These are phyloP conservation scores for Polyploca ridens DNA, from an alignment of 2,888 invertebrate species.

Conservation along the genomic window DNA sequence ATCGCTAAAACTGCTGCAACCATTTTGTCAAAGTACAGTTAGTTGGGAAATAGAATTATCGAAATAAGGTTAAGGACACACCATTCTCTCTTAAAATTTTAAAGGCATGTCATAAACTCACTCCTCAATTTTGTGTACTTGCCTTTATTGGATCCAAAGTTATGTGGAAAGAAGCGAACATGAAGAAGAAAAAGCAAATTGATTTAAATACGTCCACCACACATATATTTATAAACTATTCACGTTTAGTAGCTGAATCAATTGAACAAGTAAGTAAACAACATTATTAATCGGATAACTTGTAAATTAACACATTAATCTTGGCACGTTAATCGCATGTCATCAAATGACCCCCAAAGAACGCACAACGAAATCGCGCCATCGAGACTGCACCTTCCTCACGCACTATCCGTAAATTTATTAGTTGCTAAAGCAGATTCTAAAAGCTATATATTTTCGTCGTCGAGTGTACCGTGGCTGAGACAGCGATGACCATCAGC, in stretches of 20 bases:
- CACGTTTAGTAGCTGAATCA: neutral
- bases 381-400: slow-evolving; percentile 1
- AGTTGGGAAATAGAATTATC: slow-evolving; percentile 24
- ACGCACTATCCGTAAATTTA: slow-evolving; percentile 7
- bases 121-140: neutral
- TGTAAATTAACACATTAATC: slow-evolving; percentile 1
- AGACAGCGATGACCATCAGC: slow-evolving; percentile 75
- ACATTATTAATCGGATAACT: slow-evolving; percentile 15
- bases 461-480: slow-evolving; percentile 31
- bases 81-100: neutral
- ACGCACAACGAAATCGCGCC: slow-evolving; percentile 4
- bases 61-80: no score
- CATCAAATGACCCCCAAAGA: slow-evolving; percentile 7
- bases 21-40: slow-evolving; percentile 41
- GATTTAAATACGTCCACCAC: no score
- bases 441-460: slow-evolving; percentile 10
- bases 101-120: neutral
- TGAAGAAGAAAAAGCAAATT: neutral
- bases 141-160: neutral
- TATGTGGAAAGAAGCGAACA: neutral
- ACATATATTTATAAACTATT: neutral
- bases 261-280: neutral
- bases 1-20: slow-evolving; percentile 50
- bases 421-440: slow-evolving; percentile 6
- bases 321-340: slow-evolving; percentile 1